Conservation (phyloP, 2,797 vertebrate genomes). For the Sus cebifrons region DNA sequence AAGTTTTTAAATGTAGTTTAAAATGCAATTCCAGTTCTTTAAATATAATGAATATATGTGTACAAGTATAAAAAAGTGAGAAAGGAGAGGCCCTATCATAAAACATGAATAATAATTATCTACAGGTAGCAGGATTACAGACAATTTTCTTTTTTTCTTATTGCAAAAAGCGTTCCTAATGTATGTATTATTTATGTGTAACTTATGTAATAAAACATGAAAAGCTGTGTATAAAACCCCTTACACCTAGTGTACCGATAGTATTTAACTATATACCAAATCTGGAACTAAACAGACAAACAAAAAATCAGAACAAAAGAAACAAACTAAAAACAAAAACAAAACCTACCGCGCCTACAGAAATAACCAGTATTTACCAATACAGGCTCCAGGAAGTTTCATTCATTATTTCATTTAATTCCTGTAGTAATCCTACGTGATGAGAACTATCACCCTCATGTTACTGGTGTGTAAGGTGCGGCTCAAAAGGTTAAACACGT, state of each 20-base stretch:
- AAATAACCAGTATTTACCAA: background rate
- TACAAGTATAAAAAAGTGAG: background rate
- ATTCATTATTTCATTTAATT: conserved; percentile 15
- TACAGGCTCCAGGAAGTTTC: background rate
- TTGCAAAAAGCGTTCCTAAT: conserved; percentile 37
- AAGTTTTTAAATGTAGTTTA: background rate
- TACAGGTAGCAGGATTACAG: background rate
- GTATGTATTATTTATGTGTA: background rate
- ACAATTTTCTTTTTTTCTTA: conserved; percentile 3
- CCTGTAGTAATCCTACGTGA: background rate
- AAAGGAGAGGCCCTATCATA: background rate
- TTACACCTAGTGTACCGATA: background rate
- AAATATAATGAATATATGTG: background rate
- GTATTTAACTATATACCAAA: conserved; percentile 21
- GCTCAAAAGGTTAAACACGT: background rate
- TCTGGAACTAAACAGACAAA: background rate
- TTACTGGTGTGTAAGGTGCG: background rate
- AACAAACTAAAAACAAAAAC: background rate
- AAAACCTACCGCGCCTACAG: background rate
- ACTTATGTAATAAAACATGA: background rate
- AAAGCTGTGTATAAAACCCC: background rate
- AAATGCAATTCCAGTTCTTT: background rate
- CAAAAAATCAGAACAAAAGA: background rate
- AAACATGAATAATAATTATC: background rate
- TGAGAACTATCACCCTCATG: background rate